Evolutionary conservation across 2,888 invertebrate genomes (phyloP).

Genomic region (Rhagonycha fulva): DNA sequence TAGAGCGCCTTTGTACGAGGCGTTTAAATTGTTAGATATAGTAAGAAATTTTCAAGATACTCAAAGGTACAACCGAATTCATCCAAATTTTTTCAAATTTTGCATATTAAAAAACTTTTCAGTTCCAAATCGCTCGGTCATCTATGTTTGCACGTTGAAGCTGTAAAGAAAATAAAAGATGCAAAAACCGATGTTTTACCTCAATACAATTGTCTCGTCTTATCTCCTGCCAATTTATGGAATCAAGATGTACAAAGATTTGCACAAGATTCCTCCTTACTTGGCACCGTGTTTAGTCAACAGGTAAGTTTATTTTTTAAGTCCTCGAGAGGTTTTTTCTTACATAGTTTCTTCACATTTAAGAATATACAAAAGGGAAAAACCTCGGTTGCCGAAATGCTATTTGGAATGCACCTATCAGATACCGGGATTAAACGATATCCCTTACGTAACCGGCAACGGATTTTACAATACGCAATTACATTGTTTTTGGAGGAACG

Average conservation of each 20-base stretch:
- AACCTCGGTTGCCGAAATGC: conserved; percentile 83
- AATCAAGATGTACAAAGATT: conserved; percentile 80
- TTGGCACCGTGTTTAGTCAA: conserved; percentile 81
- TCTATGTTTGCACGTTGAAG: conserved; percentile 84
- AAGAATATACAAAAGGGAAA: conserved; percentile 83
- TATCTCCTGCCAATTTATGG: conserved; percentile 96
- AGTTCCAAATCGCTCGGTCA: conserved; percentile 77
- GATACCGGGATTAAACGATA: conserved; percentile 90
- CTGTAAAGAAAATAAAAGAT: conserved; percentile 68
- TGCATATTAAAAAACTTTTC: conserved; percentile 43
- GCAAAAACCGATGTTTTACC: conserved; percentile 68
- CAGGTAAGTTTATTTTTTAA: conserved; percentile 63
- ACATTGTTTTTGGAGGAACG: conserved; percentile 84
- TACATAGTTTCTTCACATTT: not conserved
- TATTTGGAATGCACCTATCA: conserved; percentile 89
- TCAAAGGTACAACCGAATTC: conserved; percentile 57
- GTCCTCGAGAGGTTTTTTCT: not conserved
- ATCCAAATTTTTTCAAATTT: not conserved
- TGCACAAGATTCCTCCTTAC: conserved; percentile 76
- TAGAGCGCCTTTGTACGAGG: conserved; percentile 86
- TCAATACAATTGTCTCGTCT: conserved; percentile 86
- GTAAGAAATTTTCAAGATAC: conserved; percentile 81
- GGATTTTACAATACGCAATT: conserved; percentile 87
- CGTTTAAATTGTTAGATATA: conserved; percentile 84
- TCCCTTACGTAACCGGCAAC: conserved; percentile 80